These are phyloP conservation scores for Chrysemys picta DNA, from an alignment of 2,113 vertebrate genomes.

Conservation along the genomic window DNA sequence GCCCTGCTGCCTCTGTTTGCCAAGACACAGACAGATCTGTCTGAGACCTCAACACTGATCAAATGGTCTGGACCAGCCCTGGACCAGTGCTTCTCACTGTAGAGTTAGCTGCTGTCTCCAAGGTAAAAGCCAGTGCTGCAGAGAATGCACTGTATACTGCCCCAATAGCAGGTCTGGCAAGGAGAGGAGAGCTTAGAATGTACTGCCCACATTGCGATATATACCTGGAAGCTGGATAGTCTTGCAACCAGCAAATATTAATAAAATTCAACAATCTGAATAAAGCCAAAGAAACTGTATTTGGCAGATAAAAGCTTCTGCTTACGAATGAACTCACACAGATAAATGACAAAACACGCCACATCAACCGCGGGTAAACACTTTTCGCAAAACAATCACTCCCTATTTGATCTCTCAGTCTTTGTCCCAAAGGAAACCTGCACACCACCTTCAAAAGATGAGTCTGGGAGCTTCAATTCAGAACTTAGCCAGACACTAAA, in stretches of 20 bases:
- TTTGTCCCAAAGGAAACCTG: too few relatives aligned
- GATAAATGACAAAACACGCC: neutral
- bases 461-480: neutral
- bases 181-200: too few relatives aligned
- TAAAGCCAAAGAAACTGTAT: neutral
- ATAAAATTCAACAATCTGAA: too few relatives aligned
- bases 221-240: too few relatives aligned
- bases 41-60: neutral
- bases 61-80: neutral
- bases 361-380: neutral
- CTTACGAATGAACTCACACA: neutral
- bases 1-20: accelerated
- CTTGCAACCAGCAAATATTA: neutral
- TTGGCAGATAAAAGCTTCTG: neutral
- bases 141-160: too few relatives aligned
- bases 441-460: neutral
- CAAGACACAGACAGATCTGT: neutral
- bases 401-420: too few relatives aligned
- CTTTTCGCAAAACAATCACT: too few relatives aligned
- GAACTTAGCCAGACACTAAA: neutral
- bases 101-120: neutral
- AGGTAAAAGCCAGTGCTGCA: neutral
- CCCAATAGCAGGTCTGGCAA: too few relatives aligned
- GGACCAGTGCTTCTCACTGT: neutral
- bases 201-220: too few relatives aligned